These are phyloP conservation scores for Tenthredo amoena DNA, from an alignment of 2,888 invertebrate species.

Conservation along the genomic window DNA sequence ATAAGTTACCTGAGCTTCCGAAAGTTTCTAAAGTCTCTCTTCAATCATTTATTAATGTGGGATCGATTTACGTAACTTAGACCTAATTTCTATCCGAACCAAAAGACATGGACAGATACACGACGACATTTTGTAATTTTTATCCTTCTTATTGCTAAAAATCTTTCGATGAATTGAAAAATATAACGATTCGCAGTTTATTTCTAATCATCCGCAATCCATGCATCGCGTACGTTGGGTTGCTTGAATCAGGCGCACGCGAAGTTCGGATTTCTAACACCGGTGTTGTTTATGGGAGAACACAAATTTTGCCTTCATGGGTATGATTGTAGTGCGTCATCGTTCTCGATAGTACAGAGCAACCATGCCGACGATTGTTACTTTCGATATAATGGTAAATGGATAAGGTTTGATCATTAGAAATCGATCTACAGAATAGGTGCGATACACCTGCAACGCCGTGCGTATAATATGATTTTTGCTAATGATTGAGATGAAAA, in stretches of 20 bases:
- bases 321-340: background rate
- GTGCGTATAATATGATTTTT: background rate
- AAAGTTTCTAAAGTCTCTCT: background rate
- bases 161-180: background rate
- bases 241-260: constrained; percentile 15
- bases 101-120: too few species aligned
- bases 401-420: background rate
- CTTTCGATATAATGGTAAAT: background rate
- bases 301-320: background rate
- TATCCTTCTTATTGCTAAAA: background rate
- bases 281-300: background rate
- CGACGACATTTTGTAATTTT: too few species aligned
- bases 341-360: background rate
- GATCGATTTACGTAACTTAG: background rate
- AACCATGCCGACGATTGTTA: background rate
- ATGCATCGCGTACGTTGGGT: background rate
- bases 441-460: background rate
- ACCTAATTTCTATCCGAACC: too few species aligned
- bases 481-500: constrained; percentile 12
- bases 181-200: background rate
- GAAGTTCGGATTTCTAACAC: background rate
- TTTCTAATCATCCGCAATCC: background rate
- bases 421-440: background rate
- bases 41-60: background rate
- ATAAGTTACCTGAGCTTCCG: background rate